These are phyloP conservation scores for Ophion ellenae DNA, from an alignment of 2,888 invertebrate species.

Conservation along the genomic window DNA sequence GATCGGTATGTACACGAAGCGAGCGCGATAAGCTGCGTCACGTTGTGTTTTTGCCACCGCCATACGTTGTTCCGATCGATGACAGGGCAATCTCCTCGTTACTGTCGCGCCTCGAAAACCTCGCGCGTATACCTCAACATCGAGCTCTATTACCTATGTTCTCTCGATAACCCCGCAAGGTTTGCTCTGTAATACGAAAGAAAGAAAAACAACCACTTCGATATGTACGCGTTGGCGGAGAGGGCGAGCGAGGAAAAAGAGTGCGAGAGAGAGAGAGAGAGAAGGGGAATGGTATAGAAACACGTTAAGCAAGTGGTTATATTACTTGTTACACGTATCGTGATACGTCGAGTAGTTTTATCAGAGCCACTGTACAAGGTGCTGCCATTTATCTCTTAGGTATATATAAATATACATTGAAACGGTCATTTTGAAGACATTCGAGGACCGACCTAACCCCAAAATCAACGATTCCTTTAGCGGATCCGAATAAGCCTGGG, in stretches of 20 bases:
- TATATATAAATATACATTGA: not conserved
- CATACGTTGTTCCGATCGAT: slow-evolving; percentile 73
- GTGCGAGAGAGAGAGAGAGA: not conserved
- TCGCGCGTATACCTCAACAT: slow-evolving; percentile 20
- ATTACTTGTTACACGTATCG: slow-evolving; percentile 30
- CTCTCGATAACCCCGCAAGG: slow-evolving; percentile 22
- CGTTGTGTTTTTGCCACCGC: slow-evolving; percentile 30
- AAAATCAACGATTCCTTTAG: too few relatives aligned
- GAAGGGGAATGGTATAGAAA: slow-evolving; percentile 23
- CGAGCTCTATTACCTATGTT: slow-evolving; percentile 55
- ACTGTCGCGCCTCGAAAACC: slow-evolving; percentile 52
- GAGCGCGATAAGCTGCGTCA: not conserved
- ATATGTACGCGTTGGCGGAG: slow-evolving; percentile 26
- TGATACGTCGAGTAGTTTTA: slow-evolving; percentile 37
- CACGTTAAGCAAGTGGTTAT: slow-evolving; percentile 13
- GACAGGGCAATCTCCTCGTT: slow-evolving; percentile 77
- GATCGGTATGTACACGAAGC: slow-evolving; percentile 24
- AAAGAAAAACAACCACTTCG: slow-evolving; percentile 23
- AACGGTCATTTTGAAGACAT: too few relatives aligned
- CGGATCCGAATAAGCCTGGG: too few relatives aligned
- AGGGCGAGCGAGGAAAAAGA: slow-evolving; percentile 2
- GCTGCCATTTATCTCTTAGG: slow-evolving; percentile 11
- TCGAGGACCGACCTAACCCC: too few relatives aligned
- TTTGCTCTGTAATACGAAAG: slow-evolving; percentile 54
- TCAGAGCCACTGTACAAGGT: slow-evolving; percentile 34